phyloP scores from a whole-genome alignment of 2,888 invertebrate species.

The Electrophaes corylata region DNA sequence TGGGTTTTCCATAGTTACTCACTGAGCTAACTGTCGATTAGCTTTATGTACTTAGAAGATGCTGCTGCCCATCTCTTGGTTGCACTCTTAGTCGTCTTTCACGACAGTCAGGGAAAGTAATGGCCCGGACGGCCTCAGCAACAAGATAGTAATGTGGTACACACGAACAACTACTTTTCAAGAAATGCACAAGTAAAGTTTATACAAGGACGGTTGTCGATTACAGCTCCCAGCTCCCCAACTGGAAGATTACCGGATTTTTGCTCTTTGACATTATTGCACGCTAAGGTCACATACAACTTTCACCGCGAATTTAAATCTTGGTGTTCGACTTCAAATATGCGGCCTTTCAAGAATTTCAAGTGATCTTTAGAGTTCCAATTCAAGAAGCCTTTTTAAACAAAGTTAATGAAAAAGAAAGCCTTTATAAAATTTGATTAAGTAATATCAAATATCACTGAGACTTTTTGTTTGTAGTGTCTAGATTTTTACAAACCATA shows the following conservation, averaged over 20 bases:
- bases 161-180: not conserved
- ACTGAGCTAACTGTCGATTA: no score
- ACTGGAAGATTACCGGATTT: conserved; percentile 35
- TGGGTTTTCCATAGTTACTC: no score
- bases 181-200: not conserved
- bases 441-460: conserved; percentile 37
- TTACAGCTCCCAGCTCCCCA: conserved; percentile 12
- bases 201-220: not conserved
- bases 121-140: not conserved
- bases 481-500: conserved; percentile 44
- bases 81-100: no score
- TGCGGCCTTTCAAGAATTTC: conserved; percentile 48
- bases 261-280: conserved; percentile 44
- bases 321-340: conserved; percentile 44
- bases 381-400: conserved; percentile 37
- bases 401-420: conserved; percentile 41
- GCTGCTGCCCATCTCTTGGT: no score
- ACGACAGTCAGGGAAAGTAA: no score
- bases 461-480: conserved; percentile 30
- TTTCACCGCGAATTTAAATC: conserved; percentile 47
- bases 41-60: no score
- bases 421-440: conserved; percentile 38
- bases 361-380: conserved; percentile 45
- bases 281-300: conserved; percentile 44
- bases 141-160: not conserved